Evolutionary conservation across 1,140 invertebrate species (phyloP), one percentile per base, ranked within the genome.

Genomic region (Mercenaria mercenaria): DNA sequence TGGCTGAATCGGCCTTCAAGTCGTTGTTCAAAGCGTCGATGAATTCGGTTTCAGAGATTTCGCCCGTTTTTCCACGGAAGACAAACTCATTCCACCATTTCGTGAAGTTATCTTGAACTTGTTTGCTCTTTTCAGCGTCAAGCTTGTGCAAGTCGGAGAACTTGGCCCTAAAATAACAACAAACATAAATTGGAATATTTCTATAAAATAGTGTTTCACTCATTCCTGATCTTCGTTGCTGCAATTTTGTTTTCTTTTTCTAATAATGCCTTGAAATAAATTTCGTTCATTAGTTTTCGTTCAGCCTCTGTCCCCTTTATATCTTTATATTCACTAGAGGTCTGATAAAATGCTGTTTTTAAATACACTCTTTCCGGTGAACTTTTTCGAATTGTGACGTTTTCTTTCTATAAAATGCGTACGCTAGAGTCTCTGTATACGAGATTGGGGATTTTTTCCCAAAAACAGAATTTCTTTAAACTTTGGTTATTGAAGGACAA

Each of bases 81-180:
- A 89, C 43, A 50, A 67, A 89, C 32, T 74, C 61, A 20, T 89
- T 64, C 79, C 80, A 91, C 91, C 91, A 92, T 50, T 84, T 23
- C n/a, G 81, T 80, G 13, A 88, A 69, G 61, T 81, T 88, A 29
- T 80, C 43, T 26, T 81, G n/a, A 2, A 81, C 77, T 41, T 41
- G 18, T 43, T 69, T 74, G 39, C 86, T 82, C 39, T 91, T 88
- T 26, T 91, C 91, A 6, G 81, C 86, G 18, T 90, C 69, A 0
- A 92, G 69, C 18, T 91, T 69, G 56, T 92, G 92, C 8, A 92
- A 80, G n/a, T 91, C 87, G 43, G 92, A 87, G 59, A 92, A 92
- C 76, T 92, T 92, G 29, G 74, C 89, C 29, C 92, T 67, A 26
- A 69, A 88, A 77, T 3, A 23, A 74, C 11, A 43, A 69, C 6